Percentiles rank a stretch among this genome's conserved stretches.
phyloP scores from a whole-genome alignment of 2,113 vertebrate species.

The Egretta garzetta region DNA sequence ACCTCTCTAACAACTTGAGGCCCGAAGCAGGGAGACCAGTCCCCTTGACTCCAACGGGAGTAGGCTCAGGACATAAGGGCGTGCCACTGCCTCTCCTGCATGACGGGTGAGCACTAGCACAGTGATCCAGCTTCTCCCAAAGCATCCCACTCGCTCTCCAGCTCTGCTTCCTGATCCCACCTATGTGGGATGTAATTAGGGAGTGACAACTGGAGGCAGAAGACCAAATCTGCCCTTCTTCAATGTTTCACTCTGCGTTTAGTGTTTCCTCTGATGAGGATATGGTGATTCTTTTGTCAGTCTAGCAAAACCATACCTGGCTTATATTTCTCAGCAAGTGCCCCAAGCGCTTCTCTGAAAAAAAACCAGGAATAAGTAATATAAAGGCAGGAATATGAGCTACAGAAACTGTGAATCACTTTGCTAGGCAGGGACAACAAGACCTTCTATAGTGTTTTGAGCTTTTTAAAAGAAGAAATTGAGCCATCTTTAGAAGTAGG shows the following conservation, averaged over 20 bases:
- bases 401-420: not conserved
- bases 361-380: not conserved
- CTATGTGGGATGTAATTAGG: not conserved
- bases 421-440: not conserved
- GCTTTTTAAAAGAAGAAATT: not conserved
- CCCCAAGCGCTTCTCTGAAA: not conserved
- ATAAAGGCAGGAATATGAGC: not conserved
- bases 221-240: not conserved
- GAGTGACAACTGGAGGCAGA: not conserved
- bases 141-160: not conserved
- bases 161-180: not conserved
- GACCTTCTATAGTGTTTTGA: not conserved
- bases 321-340: not conserved
- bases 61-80: rapidly evolving
- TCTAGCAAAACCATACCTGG: not conserved
- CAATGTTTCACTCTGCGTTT: not conserved
- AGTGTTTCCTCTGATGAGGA: not conserved
- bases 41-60: not conserved
- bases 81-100: rapidly evolving
- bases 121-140: not conserved
- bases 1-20: not conserved
- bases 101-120: not conserved
- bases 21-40: not conserved
- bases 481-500: not conserved
- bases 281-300: not conserved